Evolutionary conservation across 1,140 invertebrate genomes (phyloP).

Genomic region (Sinonovacula constricta): DNA sequence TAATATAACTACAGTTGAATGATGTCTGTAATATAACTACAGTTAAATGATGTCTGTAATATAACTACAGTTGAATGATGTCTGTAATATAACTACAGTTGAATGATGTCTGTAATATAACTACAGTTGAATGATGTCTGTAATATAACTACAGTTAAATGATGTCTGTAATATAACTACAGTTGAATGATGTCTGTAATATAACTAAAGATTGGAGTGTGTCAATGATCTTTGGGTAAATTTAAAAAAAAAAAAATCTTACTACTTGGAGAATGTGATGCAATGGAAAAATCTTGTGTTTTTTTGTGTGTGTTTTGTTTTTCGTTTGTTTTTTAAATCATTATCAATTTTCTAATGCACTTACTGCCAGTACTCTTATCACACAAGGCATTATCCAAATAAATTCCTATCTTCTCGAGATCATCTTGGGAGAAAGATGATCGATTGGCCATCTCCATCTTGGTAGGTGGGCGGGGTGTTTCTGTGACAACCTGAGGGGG

Average conservation of each 20-base stretch:
- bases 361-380: slow-evolving; percentile 72
- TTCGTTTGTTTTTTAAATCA: too few species aligned
- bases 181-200: neutral
- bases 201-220: neutral
- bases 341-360: slow-evolving; percentile 22
- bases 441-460: slow-evolving; percentile 44
- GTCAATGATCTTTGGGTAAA: neutral
- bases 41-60: too few species aligned
- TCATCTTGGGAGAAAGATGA: slow-evolving; percentile 67
- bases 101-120: too few species aligned
- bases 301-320: too few species aligned
- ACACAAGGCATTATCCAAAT: slow-evolving; percentile 65
- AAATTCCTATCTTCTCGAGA: slow-evolving; percentile 67
- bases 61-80: too few species aligned
- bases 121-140: too few species aligned
- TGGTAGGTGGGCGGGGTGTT: slow-evolving; percentile 54
- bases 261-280: neutral
- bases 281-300: neutral
- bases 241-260: neutral
- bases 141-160: too few species aligned
- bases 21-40: too few species aligned
- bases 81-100: too few species aligned
- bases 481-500: slow-evolving; percentile 62
- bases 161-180: neutral
- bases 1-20: too few species aligned